Evolutionary conservation across 2,888 invertebrate species (phyloP), one percentile per base, ranked within the genome.

Genomic region (Theretra japonica): DNA sequence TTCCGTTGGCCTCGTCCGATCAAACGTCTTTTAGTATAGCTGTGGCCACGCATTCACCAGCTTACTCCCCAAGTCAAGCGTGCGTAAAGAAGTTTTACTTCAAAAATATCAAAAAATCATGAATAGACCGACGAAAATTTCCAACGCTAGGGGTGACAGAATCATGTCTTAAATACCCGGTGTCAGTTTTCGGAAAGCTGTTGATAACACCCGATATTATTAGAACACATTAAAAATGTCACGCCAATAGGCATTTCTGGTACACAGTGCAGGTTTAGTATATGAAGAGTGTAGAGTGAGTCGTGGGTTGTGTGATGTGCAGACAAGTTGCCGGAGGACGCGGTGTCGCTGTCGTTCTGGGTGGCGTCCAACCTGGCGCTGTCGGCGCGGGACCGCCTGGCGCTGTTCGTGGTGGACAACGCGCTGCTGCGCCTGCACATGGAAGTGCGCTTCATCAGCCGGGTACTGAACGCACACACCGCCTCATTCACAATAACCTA

Each of bases 341-440:
- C 90, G 75, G 88, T 92, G 82, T 82, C 91, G 83, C 88, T 94
- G 81, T 95, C 94, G 75, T 94, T 90, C 88, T 94, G 93, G 93
- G 90, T 88, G 84, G 92, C 93, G 71, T 89, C 90, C 59, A 93
- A 94, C 88, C 83, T 94, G 84, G 78, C 90, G 82, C 87, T 93
- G 81, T 72, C 88, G 72, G 75, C 81, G 78, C 86, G 88, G 75
- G 93, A 91, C 83, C 86, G 92, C 0, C 86, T 90, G 15, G 86
- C 88, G 79, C 87, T 94, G 70, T 88, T 94, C 84, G 78, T 73
- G 21, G 88, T 85, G 7, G 93, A 93, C 85, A 83, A 86, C 86
- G 92, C 90, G 76, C 86, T 91, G 83, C 85, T 88, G 80, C 87
- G 94, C 8, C 88, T 94, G 79, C 88, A 87, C 83, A 86, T 91